A percentile compares a stretch with the other conserved stretches of the same genome.
phyloP scores from a whole-genome alignment of 2,888 invertebrate genomes.

The Anodontia alba region DNA sequence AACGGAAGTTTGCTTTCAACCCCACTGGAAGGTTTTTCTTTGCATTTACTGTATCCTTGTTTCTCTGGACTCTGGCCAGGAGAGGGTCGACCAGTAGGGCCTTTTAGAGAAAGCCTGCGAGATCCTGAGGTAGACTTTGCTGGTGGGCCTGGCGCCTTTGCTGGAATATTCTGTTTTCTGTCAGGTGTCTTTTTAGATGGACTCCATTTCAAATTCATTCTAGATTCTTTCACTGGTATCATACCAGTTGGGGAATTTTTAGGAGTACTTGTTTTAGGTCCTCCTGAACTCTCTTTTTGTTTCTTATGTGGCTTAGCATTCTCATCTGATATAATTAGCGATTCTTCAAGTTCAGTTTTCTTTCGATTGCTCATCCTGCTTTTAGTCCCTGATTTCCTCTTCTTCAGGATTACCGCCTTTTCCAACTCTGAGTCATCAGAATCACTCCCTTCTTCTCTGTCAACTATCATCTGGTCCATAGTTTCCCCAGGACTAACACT shows the following conservation, averaged over 20 bases:
- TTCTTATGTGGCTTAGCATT: background rate
- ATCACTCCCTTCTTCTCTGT: conserved; percentile 6
- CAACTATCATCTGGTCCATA: conserved; percentile 9
- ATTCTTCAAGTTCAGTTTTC: conserved; percentile 24
- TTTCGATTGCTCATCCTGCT: conserved; percentile 45
- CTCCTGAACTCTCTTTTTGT: conserved; percentile 20
- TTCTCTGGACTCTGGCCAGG: background rate
- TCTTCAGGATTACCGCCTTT: conserved; percentile 19
- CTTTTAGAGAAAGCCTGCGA: background rate
- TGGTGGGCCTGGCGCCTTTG: background rate
- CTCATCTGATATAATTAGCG: background rate
- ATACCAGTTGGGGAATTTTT: conserved; percentile 44
- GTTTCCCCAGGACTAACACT: background rate
- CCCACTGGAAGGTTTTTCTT: background rate
- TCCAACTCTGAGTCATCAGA: background rate
- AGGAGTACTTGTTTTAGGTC: conserved; percentile 60
- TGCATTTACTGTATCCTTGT: background rate
- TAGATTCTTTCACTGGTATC: background rate
- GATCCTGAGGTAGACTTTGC: background rate
- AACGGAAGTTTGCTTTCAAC: background rate
- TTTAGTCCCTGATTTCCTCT: conserved; percentile 53
- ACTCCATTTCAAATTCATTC: conserved; percentile 4
- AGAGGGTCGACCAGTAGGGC: background rate
- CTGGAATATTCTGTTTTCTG: too few species aligned
- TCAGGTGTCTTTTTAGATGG: background rate